Evolutionary conservation across 2,888 invertebrate genomes (phyloP), one percentile per base, ranked within the genome.

Genomic region (Steromphala cineraria): DNA sequence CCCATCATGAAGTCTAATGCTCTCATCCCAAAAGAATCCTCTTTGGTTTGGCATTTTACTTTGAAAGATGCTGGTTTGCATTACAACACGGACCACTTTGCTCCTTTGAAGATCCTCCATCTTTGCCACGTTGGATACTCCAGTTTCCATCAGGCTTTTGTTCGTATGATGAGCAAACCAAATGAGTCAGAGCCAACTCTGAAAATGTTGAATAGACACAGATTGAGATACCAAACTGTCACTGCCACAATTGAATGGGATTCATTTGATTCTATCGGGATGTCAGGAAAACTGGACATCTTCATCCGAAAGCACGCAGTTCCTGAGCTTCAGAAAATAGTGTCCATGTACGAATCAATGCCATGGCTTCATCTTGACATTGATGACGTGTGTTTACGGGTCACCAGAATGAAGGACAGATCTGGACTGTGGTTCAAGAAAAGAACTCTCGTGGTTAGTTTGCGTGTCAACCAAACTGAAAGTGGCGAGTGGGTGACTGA

Each of bases 21-120:
- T 24, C 53, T 67, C 21, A 13, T 79, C 13, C 75, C 82, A 8
- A 71, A 71, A 31, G 82, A 82, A 17, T 75, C 80, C 5, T 74
- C 46, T 3, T 56, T 80, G 2, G 71, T 78, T 28, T 86, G 86
- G 86, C 67, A 80, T 46, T 86, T 86, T 62, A 77, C 81, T n/a
- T 40, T 85, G 71, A 84, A 81, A 62, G 80, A 82, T 15, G 77
- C 79, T 46, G 55, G 74, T 0, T 75, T 84, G 77, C 75, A 75
- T 17, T 86, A 82, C 78, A 80, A 82, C 71, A 78, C 81, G 8
- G 53, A 81, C 17, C 78, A 71, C 4, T 83, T 86, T 77, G 75
- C 81, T 7, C 76, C 85, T 15, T 83, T 80, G 67, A 71, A 75
- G 40, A 40, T 80, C 46, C 46, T 82, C 7, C 75, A 67, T 13